Conservation (phyloP, 2,888 invertebrate species). For the Drosophila pseudotalamancana region DNA sequence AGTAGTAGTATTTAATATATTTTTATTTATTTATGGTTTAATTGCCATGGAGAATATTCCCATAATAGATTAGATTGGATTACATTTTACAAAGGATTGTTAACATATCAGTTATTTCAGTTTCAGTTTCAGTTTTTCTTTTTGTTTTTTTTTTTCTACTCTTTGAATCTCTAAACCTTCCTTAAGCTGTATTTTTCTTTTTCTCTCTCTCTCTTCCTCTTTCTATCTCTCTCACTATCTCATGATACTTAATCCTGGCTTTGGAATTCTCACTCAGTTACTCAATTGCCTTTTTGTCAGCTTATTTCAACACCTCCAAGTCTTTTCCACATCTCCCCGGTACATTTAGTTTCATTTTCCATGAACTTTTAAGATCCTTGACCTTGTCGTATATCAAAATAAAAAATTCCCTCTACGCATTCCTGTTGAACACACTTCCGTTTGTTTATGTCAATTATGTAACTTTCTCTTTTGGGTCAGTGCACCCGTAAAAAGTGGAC, state of each 20-base stretch:
- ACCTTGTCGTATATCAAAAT: constrained; percentile 3
- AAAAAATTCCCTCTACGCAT: background rate
- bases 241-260: too few relatives aligned
- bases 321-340: background rate
- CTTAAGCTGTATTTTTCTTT: background rate
- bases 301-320: background rate
- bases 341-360: background rate
- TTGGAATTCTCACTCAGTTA: too few relatives aligned
- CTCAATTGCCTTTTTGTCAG: too few relatives aligned
- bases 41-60: too few relatives aligned
- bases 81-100: too few relatives aligned
- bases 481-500: constrained; percentile 5
- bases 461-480: constrained; percentile 23
- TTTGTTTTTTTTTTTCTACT: background rate
- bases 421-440: background rate
- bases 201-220: background rate
- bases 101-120: too few relatives aligned
- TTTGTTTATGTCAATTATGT: constrained; percentile 8
- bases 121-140: background rate
- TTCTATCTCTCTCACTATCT: background rate
- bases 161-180: too few relatives aligned
- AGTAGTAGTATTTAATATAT: background rate
- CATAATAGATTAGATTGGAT: too few relatives aligned
- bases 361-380: background rate
- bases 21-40: background rate